Evolutionary conservation across 2,888 invertebrate species (phyloP), one percentile per base, ranked within the genome.

Genomic region (Elegia similella): DNA sequence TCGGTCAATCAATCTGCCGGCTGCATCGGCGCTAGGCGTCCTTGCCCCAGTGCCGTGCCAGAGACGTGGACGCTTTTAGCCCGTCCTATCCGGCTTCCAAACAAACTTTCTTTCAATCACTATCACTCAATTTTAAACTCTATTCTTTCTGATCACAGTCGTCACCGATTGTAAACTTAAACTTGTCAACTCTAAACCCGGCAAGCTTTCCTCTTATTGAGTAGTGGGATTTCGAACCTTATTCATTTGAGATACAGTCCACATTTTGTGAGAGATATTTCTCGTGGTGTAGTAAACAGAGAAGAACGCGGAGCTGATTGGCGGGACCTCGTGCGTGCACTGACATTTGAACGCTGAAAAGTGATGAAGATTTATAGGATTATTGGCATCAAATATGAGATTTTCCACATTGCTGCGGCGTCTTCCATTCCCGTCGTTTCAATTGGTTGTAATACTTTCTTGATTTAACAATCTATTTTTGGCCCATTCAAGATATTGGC

Each of bases 41-140:
- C 89, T 90, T 90, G 89, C 84, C 88, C 89, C 82, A 88, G 82
- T 89, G 82, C 76, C 78, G 86, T 81, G 84, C 86, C 87, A 87
- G 75, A 80, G 82, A 78, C 80, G 76, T 64, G 73, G 78, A 85
- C 88, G 80, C 74, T 78, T 87, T 86, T 90, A 90, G 88, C 76
- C 67, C 76, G 77, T 75, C 79, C 80, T 81, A 81, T 80, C 85
- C 79, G 82, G 79, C 84, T 75, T 75, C 71, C 68, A 66, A 65
- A 70, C 82, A 74, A 76, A 84, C 85, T 86, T 85, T 84, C 84
- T 81, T 79, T 70, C 63, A 68, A 65, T 64, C 70, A 68, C 38
- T 30, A 72, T 72, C 76, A 75, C 73, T 78, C 75, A 66, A 84
- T 74, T 78, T 75, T 70, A 68, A 65, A 82, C 84, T 80, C 80